Evolutionary conservation across 2,797 vertebrate genomes (phyloP), one percentile per base, ranked within the genome.

Genomic region (Lepilemur ruficaudatus): DNA sequence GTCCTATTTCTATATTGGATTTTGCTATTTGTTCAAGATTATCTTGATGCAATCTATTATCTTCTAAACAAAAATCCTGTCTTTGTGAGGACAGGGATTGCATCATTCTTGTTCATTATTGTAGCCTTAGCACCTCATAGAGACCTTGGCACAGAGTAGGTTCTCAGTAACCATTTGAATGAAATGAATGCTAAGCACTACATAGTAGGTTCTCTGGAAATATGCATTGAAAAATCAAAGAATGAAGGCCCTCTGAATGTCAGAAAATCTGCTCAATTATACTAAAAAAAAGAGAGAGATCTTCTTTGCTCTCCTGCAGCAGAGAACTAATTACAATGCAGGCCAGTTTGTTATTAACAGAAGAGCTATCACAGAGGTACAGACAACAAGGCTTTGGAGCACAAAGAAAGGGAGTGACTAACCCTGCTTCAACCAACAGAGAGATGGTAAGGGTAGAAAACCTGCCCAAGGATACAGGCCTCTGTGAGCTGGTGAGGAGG

Each of bases 11-110:
- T 90, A 81, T 55, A 30, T 50, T 73, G 55, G 50, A 50, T 82
- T 86, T 59, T 92, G 14, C 76, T 94, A 8, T 94, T 94, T 93
- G 82, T 48, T 43, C 48, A 83, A 13, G 79, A 93, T 63, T 87
- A 83, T 81, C 52, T 91, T 18, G 7, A 25, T 67, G 20, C 5
- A 14, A 17, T 57, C 59, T 63, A 4, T 94, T 90, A 67, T 65
- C 20, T 83, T 57, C 11, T 95, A 65, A 67, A 48, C 11, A n/a
- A 95, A 92, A 96, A 91, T 46, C 63, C 55, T 75, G 30, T 80
- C 28, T 94, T 41, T 23, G 20, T 59, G 12, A 92, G 32, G 4
- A 73, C 52, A 75, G 43, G 6, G 35, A 41, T 23, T 9, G 11
- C 50, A n/a, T 46, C n/a, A 67, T 32, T 78, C 67, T 70, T 92